phyloP scores from a whole-genome alignment of 1,140 invertebrate species.

The Bombus confusus region DNA sequence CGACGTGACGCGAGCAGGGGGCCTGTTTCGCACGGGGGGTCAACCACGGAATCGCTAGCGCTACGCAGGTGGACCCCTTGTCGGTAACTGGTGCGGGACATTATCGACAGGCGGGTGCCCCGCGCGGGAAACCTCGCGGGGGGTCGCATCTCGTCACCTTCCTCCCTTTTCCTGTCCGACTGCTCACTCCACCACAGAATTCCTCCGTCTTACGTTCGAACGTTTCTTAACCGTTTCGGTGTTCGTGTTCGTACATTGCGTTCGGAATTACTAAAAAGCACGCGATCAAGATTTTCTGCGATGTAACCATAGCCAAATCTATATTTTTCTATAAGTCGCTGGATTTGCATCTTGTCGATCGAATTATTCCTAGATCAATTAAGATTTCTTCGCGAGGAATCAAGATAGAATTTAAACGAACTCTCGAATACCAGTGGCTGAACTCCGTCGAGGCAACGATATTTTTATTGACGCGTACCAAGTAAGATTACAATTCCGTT shows the following conservation, averaged over 20 bases:
- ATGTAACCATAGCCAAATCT: too few relatives aligned
- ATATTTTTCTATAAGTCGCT: not conserved
- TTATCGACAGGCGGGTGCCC: conserved; percentile 75
- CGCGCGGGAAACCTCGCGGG: conserved; percentile 76
- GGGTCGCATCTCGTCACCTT: conserved; percentile 66
- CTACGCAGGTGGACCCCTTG: conserved; percentile 55
- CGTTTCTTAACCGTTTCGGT: not conserved
- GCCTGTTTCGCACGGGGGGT: conserved; percentile 59
- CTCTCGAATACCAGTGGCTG: too few relatives aligned
- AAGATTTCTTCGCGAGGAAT: not conserved
- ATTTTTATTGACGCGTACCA: conserved; percentile 30
- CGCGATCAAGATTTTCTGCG: not conserved
- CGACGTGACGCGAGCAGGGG: conserved; percentile 42
- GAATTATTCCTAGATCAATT: not conserved
- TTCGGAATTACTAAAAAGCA: not conserved
- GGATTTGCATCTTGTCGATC: not conserved
- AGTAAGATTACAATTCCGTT: conserved; percentile 46
- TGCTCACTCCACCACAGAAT: conserved; percentile 22
- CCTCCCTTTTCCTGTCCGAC: conserved; percentile 13
- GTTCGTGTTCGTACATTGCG: too few relatives aligned
- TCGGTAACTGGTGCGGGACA: conserved; percentile 62
- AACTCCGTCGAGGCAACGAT: not conserved
- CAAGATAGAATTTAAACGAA: not conserved
- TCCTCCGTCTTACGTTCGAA: not conserved
- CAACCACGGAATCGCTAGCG: conserved; percentile 48